Percentiles rank a stretch among this genome's conserved stretches.
Conservation (phyloP, 2,888 invertebrate species). For the Crepidodera aurea region DNA sequence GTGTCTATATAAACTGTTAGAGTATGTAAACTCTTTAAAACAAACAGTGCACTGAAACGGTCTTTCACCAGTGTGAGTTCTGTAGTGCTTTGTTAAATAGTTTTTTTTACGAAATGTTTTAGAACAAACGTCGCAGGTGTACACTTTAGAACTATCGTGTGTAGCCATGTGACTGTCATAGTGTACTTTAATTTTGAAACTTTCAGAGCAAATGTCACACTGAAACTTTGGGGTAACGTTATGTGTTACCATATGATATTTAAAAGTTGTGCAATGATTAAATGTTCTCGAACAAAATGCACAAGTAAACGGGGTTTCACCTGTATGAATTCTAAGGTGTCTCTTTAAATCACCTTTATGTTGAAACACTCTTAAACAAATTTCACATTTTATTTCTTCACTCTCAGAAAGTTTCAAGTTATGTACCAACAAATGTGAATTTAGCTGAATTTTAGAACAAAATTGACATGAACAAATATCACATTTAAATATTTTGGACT, state of each 20-base stretch:
- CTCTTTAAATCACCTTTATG: not conserved
- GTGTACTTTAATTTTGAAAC: not conserved
- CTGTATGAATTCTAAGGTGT: not conserved
- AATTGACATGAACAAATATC: not conserved
- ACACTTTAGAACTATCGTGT: not conserved
- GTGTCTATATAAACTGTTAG: too few species aligned
- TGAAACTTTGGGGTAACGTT: too few species aligned
- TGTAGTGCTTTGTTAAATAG: not conserved
- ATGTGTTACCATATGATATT: too few species aligned
- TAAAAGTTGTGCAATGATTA: not conserved
- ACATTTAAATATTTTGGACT: too few species aligned
- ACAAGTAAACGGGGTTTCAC: not conserved
- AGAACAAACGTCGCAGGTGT: not conserved
- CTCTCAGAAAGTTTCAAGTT: not conserved
- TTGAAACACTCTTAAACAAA: not conserved
- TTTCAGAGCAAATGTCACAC: not conserved
- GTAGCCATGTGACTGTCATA: not conserved
- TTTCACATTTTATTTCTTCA: not conserved
- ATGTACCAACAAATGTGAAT: not conserved
- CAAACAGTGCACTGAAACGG: too few species aligned
- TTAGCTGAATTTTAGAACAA: not conserved
- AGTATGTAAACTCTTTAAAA: too few species aligned
- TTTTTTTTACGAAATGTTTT: not conserved
- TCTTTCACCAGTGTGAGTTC: not conserved
- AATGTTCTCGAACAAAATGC: not conserved